Evolutionary conservation across 2,797 vertebrate species (phyloP).

Genomic region (Leucoraja ocellata): DNA sequence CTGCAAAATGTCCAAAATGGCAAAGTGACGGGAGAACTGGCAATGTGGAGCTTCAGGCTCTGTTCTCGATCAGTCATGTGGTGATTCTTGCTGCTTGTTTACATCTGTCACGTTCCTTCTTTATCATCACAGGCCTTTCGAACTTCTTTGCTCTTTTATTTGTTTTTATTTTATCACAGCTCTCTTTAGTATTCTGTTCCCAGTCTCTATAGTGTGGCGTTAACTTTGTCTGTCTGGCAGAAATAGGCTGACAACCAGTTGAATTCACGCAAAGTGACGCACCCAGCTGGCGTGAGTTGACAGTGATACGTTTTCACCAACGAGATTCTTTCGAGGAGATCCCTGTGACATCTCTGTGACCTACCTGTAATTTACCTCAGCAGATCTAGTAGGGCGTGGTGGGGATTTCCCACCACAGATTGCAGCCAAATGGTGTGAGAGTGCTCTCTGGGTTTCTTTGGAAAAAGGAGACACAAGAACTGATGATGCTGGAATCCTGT

Average conservation of each 20-base stretch:
- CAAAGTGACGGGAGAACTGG: not conserved
- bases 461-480: no score
- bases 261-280: not conserved
- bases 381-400: not conserved
- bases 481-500: no score
- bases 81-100: not conserved
- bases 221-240: not conserved
- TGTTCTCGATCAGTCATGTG: not conserved
- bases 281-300: not conserved
- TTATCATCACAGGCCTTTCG: not conserved
- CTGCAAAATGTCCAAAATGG: not conserved
- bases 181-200: not conserved
- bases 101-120: not conserved
- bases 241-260: not conserved
- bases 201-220: not conserved
- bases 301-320: not conserved
- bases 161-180: not conserved
- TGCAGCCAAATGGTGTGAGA: not conserved
- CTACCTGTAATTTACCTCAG: not conserved
- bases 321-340: not conserved
- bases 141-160: not conserved
- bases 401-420: not conserved
- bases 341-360: not conserved
- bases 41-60: not conserved
- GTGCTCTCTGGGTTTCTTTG: not conserved